Evolutionary conservation across 1,140 invertebrate genomes (phyloP).

Genomic region (Atta cephalotes): DNA sequence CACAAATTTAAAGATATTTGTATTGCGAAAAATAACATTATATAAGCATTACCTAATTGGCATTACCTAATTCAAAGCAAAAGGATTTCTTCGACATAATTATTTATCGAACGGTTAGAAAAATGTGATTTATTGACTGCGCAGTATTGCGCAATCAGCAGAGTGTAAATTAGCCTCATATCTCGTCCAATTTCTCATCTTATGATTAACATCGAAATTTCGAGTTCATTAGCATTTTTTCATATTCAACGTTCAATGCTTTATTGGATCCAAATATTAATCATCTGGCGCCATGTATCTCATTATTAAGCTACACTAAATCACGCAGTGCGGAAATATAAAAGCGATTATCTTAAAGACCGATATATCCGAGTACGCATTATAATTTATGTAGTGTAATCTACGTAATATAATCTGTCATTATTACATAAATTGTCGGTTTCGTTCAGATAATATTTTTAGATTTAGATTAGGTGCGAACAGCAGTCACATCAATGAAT

Average conservation of each 20-base stretch:
- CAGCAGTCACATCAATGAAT: neutral
- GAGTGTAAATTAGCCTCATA: neutral
- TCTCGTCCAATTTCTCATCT: conserved; percentile 22
- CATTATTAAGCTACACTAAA: neutral
- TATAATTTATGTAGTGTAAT: neutral
- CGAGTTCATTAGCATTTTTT: conserved; percentile 20
- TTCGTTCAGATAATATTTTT: neutral
- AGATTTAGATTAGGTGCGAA: neutral
- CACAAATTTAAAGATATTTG: neutral
- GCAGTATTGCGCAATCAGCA: neutral
- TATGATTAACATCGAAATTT: conserved; percentile 15
- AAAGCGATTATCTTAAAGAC: neutral
- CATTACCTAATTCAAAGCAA: neutral
- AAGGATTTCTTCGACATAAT: neutral
- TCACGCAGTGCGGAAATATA: conserved; percentile 2
- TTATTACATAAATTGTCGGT: conserved; percentile 10
- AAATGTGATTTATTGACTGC: conserved; percentile 30
- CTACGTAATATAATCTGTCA: neutral
- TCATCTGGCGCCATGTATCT: conserved; percentile 11
- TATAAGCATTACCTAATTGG: neutral
- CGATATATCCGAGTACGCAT: neutral
- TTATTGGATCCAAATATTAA: conserved; percentile 11
- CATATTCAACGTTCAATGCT: neutral
- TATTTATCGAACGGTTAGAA: neutral
- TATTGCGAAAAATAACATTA: neutral